Evolutionary conservation across 2,113 vertebrate genomes (phyloP), one percentile per base, ranked within the genome.

Genomic region (Chaetodon trifascialis): DNA sequence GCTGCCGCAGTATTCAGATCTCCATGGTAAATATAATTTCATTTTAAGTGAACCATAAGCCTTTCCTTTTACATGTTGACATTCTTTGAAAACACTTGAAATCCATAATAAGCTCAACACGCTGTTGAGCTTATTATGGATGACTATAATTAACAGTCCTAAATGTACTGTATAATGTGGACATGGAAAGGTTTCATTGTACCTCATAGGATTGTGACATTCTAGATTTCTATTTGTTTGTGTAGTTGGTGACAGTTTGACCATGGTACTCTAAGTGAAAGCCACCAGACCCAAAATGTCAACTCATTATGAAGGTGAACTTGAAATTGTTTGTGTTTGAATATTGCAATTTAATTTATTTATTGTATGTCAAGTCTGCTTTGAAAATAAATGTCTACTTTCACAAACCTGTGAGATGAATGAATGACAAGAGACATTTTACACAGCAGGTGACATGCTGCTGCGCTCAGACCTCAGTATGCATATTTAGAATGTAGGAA

Each of bases 321-420:
- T 86, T 90, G 90, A 91, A 91, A 84, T 82, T 89, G 91, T 94
- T 88, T 94, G 86, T 94, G 91, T 92, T 82, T 86, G 49, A 83
- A 90, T 91, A 85, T 93, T 94, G 90, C 84, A 85, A 79, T 94
- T 94, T 95, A 91, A 95, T 95, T 95, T 94, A 95, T 95, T 95
- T 93, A 91, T 90, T 95, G 91, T 94, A 87, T 82, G 94, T 95
- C 87, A 92, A 90, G 89, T 95, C 87, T 91, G 93, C 94, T 95
- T 91, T 88, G 59, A 83, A 94, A 95, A 95, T 95, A 93, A 93
- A 95, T 92, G 89, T 93, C 87, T 92, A 92, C 83, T 93, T 94
- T 95, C 89, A 82, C 85, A 90, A 89, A 87, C 52, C 64, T 2
- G 15, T 12, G 67, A 54, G 73, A 44, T 17, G 23, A 77, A 46